These are phyloP conservation scores for Harpagifer antarcticus DNA, from an alignment of 2,797 vertebrate genomes.

Conservation along the genomic window DNA sequence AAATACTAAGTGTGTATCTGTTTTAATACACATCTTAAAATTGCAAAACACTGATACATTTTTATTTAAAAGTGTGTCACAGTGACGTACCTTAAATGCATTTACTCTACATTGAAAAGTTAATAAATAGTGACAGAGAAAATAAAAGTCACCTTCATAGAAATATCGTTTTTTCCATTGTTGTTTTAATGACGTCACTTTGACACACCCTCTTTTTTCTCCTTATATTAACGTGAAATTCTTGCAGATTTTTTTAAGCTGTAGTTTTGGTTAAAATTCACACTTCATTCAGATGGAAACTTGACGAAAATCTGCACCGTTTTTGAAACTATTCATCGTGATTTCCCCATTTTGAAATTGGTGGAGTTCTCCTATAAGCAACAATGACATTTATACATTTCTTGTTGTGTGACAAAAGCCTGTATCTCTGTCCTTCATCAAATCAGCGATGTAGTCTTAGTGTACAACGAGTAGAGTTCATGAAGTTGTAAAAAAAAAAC, in stretches of 20 bases:
- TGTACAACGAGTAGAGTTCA: neutral
- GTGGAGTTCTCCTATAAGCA: neutral
- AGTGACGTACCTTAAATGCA: no score
- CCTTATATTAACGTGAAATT: neutral
- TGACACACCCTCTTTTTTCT: neutral
- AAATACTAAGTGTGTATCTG: neutral
- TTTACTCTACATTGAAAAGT: neutral
- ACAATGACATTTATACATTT: constrained; percentile 7
- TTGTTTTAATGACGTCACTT: neutral
- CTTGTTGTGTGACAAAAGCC: neutral
- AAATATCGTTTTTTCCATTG: neutral
- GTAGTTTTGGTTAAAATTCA: neutral
- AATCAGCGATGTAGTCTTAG: constrained; percentile 24
- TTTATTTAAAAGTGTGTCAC: neutral
- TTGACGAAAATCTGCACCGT: neutral
- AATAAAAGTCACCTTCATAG: neutral
- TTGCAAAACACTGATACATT: neutral
- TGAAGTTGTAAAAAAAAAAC: constrained; percentile 18
- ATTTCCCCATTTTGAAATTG: neutral
- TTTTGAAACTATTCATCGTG: no score
- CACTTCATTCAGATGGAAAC: neutral
- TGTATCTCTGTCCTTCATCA: constrained; percentile 59
- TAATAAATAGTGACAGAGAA: neutral
- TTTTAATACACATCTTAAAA: neutral
- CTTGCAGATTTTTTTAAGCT: neutral